phyloP scores from a whole-genome alignment of 1,140 invertebrate species.

The Rhyzopertha dominica region DNA sequence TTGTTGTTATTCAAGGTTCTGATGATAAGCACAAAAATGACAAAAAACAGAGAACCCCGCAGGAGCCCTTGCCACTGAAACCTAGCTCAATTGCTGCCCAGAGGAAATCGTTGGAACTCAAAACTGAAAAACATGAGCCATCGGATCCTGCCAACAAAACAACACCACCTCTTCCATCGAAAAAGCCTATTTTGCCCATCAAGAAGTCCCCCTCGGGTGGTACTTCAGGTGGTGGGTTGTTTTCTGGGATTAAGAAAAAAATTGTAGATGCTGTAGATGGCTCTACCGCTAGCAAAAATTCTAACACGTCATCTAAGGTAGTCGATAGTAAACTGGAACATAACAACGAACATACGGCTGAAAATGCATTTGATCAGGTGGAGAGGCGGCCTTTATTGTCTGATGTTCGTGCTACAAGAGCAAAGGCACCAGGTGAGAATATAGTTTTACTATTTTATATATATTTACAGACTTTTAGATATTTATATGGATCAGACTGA shows the following conservation, averaged over 20 bases:
- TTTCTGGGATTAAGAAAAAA: constrained; percentile 58
- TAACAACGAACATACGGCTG: constrained; percentile 7
- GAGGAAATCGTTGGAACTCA: constrained; percentile 50
- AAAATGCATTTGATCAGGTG: constrained; percentile 56
- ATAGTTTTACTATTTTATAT: too few relatives aligned
- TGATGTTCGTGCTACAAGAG: constrained; percentile 58
- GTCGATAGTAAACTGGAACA: constrained; percentile 13
- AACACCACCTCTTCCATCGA: constrained; percentile 42
- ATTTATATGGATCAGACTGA: too few relatives aligned
- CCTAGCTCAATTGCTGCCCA: constrained; percentile 47
- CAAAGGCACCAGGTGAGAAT: constrained; percentile 46
- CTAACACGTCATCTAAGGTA: constrained; percentile 18
- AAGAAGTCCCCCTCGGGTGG: constrained; percentile 59
- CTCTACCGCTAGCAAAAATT: constrained; percentile 32
- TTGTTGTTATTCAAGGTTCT: constrained; percentile 51
- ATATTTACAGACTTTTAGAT: too few relatives aligned
- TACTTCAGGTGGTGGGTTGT: constrained; percentile 47
- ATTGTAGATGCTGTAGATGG: constrained; percentile 46
- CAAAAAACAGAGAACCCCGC: constrained; percentile 12
- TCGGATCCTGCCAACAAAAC: constrained; percentile 28
- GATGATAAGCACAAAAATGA: constrained; percentile 18
- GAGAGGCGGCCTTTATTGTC: constrained; percentile 56
- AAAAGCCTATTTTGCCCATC: constrained; percentile 57
- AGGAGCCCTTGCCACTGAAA: constrained; percentile 26
- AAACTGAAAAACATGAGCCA: constrained; percentile 38